Conservation (phyloP, 2,888 invertebrate genomes). For the Danaus chrysippus region DNA sequence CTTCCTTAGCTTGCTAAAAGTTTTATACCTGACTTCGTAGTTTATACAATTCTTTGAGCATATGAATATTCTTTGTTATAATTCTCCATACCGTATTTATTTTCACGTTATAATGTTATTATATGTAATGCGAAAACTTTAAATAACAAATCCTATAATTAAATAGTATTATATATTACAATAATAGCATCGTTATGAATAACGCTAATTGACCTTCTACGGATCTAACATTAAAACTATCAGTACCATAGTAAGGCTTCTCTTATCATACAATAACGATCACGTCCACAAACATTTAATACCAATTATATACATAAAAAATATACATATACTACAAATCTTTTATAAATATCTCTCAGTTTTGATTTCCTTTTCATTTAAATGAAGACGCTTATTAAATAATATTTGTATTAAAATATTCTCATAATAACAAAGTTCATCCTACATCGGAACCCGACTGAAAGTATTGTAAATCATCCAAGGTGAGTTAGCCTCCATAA, state of each 20-base stretch:
- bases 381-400: too few species aligned
- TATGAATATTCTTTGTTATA: too few species aligned
- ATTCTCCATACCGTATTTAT: too few species aligned
- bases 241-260: neutral
- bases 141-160: neutral
- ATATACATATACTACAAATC: neutral
- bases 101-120: too few species aligned
- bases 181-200: neutral
- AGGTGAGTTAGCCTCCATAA: conserved; percentile 6
- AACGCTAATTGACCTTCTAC: conserved; percentile 20
- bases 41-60: neutral
- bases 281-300: neutral
- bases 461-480: too few species aligned
- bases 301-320: conserved; percentile 8
- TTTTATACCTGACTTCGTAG: neutral
- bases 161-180: neutral
- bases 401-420: too few species aligned
- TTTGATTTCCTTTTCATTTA: too few species aligned
- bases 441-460: too few species aligned
- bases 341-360: too few species aligned
- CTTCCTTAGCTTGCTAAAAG: neutral
- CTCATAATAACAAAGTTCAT: too few species aligned
- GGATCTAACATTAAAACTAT: conserved; percentile 13
- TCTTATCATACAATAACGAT: neutral
- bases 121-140: neutral